A percentile compares a stretch with the other conserved stretches of the same genome.
These are phyloP conservation scores for Drosophila pullipes DNA, from an alignment of 2,888 invertebrate genomes.

Conservation along the genomic window DNA sequence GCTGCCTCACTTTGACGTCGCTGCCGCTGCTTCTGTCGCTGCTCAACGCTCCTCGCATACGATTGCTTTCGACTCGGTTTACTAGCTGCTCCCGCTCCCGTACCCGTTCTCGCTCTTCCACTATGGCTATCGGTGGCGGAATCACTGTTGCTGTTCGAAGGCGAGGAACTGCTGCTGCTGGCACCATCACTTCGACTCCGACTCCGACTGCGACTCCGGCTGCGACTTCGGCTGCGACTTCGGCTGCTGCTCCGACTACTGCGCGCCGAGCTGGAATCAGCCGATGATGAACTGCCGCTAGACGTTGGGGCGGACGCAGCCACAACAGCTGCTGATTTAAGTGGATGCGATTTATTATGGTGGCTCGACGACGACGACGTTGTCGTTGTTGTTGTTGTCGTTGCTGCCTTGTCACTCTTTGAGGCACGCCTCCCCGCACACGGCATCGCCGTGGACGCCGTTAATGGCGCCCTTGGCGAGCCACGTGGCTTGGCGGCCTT, in stretches of 20 bases:
- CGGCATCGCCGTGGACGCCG: slow-evolving; percentile 50
- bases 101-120: neutral
- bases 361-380: slow-evolving; percentile 69
- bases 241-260: slow-evolving; percentile 69
- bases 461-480: slow-evolving; percentile 52
- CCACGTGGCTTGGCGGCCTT: slow-evolving; percentile 62
- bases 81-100: slow-evolving; percentile 17
- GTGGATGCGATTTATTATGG: slow-evolving; percentile 39
- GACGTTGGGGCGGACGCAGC: slow-evolving; percentile 77
- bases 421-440: slow-evolving; percentile 76
- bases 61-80: slow-evolving; percentile 74
- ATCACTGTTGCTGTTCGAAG: slow-evolving; percentile 41
- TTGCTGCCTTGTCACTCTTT: slow-evolving; percentile 61
- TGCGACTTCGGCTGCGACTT: slow-evolving; percentile 67
- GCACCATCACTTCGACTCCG: slow-evolving; percentile 6
- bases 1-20: slow-evolving; percentile 59
- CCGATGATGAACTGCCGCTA: slow-evolving; percentile 81
- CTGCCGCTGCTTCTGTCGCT: slow-evolving; percentile 78
- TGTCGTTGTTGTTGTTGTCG: slow-evolving; percentile 31
- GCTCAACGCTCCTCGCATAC: slow-evolving; percentile 78
- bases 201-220: slow-evolving; percentile 31
- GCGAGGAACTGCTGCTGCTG: slow-evolving; percentile 43
- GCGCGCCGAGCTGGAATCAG: slow-evolving; percentile 80
- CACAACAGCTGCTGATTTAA: slow-evolving; percentile 36
- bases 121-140: slow-evolving; percentile 28